Conservation (phyloP, 2,113 vertebrate genomes). For the Donacobius atricapilla region DNA sequence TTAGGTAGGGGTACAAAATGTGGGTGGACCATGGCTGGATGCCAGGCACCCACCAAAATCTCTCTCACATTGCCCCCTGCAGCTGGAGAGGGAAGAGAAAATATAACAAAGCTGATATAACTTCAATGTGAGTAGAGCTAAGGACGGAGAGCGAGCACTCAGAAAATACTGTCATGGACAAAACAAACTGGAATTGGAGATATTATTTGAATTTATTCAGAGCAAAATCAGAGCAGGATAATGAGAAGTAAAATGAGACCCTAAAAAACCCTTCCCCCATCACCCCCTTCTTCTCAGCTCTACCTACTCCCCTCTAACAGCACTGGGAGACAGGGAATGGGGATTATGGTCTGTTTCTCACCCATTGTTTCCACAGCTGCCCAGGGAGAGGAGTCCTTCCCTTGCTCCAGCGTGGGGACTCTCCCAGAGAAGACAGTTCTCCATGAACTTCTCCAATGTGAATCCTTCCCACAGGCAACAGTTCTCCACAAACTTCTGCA, state of each 20-base stretch:
- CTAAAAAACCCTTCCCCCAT: rapidly evolving
- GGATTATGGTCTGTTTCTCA: not conserved
- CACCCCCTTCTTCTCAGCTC: not conserved
- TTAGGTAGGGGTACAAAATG: not conserved
- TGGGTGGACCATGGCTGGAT: not conserved
- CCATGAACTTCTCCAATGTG: not conserved
- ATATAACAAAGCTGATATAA: not conserved
- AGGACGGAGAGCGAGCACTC: not conserved
- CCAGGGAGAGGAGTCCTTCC: not conserved
- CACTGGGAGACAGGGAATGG: not conserved
- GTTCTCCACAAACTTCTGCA: not conserved
- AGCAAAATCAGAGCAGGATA: not conserved
- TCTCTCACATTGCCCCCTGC: not conserved
- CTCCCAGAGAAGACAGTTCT: not conserved
- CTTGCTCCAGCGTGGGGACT: rapidly evolving
- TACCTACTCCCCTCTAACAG: not conserved
- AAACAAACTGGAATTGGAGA: not conserved
- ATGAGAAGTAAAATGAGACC: not conserved
- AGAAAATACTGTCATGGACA: not conserved
- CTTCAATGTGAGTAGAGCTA: not conserved
- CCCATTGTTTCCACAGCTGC: not conserved
- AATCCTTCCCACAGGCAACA: not conserved
- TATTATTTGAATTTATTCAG: not conserved
- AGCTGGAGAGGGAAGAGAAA: not conserved
- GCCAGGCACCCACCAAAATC: not conserved